Conservation (phyloP, 2,113 vertebrate species). For the Neotragus pygmaeus region DNA sequence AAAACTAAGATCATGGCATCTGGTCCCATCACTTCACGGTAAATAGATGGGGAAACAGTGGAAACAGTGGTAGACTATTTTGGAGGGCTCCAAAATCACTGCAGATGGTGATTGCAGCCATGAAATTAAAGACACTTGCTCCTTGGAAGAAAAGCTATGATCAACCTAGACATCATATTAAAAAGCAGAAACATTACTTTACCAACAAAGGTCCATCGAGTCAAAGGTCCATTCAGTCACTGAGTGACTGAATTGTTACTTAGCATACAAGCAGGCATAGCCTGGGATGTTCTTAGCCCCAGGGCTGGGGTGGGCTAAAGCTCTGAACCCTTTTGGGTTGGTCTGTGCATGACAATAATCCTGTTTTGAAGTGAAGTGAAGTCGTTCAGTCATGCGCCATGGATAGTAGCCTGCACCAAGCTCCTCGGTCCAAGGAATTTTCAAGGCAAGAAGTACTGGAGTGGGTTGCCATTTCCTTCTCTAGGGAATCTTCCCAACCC, state of each 20-base stretch:
- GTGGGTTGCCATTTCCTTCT: too few species aligned
- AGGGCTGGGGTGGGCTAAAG: background rate
- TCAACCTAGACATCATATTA: background rate
- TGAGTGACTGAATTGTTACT: background rate
- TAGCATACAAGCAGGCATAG: background rate
- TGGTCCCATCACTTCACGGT: background rate
- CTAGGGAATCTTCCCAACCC: too few species aligned
- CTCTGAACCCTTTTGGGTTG: background rate
- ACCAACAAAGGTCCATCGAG: rapidly evolving
- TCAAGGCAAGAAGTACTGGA: too few species aligned
- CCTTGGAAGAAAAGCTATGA: background rate
- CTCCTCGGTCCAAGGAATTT: too few species aligned
- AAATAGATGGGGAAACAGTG: background rate
- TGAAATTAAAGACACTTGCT: background rate
- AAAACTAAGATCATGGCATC: background rate
- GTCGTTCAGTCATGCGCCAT: too few species aligned
- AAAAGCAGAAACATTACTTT: background rate
- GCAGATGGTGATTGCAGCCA: background rate
- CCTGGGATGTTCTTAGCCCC: background rate
- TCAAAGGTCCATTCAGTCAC: background rate
- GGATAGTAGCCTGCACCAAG: too few species aligned
- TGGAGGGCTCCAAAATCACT: background rate
- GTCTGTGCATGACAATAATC: background rate
- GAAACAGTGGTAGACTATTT: background rate
- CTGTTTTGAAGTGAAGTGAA: background rate